phyloP scores from a whole-genome alignment of 2,888 invertebrate genomes.

The Hemithea aestivaria region DNA sequence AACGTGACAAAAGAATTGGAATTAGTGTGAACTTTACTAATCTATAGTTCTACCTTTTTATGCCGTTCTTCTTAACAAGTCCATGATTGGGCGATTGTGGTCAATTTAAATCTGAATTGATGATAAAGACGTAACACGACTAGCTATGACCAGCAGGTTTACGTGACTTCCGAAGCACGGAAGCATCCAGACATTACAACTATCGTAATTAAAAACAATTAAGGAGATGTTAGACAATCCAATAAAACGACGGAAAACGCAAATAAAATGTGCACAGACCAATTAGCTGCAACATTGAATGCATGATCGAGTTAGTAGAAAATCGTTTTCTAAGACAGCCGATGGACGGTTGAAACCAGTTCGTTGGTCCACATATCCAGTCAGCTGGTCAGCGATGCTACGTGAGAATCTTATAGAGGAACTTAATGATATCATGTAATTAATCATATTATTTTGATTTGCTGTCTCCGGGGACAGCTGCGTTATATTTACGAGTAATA shows the following conservation, averaged over 20 bases:
- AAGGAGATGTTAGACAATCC: background rate
- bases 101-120: too few species aligned
- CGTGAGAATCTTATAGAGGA: constrained; percentile 66
- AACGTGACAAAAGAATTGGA: constrained; percentile 3
- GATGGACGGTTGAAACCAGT: constrained; percentile 69
- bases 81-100: too few species aligned
- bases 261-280: constrained; percentile 26
- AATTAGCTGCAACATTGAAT: constrained; percentile 56
- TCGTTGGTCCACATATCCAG: constrained; percentile 73
- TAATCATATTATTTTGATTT: constrained; percentile 20
- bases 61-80: too few species aligned
- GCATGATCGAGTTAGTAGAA: constrained; percentile 73
- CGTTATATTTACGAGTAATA: too few species aligned
- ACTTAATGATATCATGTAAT: constrained; percentile 51
- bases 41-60: too few species aligned
- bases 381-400: constrained; percentile 64
- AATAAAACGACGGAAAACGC: constrained; percentile 9
- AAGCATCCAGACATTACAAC: too few species aligned
- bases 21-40: too few species aligned
- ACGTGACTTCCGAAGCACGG: too few species aligned
- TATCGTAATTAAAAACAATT: too few species aligned
- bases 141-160: too few species aligned
- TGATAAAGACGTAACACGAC: too few species aligned
- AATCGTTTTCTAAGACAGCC: constrained; percentile 67
- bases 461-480: constrained; percentile 16